phyloP scores from a whole-genome alignment of 2,888 invertebrate genomes.

The Orchesella flavescens region DNA sequence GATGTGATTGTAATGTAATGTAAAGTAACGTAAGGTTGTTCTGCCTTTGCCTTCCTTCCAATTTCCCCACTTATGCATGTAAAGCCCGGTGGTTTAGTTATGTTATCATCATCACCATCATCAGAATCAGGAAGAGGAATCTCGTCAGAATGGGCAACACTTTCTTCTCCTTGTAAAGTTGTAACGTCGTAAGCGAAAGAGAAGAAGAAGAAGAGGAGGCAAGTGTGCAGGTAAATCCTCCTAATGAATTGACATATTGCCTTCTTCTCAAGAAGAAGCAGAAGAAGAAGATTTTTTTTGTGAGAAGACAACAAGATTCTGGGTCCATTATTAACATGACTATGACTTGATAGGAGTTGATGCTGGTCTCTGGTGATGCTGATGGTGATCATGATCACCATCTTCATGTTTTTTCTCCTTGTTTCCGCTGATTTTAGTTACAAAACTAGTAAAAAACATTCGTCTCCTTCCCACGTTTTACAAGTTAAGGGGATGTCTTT shows the following conservation, averaged over 20 bases:
- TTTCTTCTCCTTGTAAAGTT: background rate
- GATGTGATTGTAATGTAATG: background rate
- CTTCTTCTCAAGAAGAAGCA: conserved; percentile 27
- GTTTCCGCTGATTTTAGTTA: background rate
- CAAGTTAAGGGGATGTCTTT: conserved; percentile 34
- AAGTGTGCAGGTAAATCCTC: conserved; percentile 66
- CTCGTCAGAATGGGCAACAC: conserved; percentile 17
- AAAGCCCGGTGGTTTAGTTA: conserved; percentile 36
- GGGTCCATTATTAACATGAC: conserved; percentile 38
- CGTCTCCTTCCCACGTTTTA: conserved; percentile 50
- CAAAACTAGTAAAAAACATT: conserved; percentile 23
- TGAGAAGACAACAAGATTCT: conserved; percentile 49
- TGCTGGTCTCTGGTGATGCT: conserved; percentile 7
- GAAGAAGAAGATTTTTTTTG: conserved; percentile 20
- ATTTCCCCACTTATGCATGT: conserved; percentile 44
- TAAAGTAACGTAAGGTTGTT: background rate
- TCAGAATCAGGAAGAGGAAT: conserved; percentile 18
- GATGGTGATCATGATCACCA: conserved; percentile 18
- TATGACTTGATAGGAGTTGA: conserved; percentile 24
- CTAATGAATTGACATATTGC: conserved; percentile 70
- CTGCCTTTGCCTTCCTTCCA: background rate
- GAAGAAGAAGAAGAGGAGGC: conserved; percentile 31
- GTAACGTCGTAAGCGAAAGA: background rate
- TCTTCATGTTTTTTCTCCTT: conserved; percentile 1
- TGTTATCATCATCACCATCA: no score